Evolutionary conservation across 2,888 invertebrate species (phyloP).

Genomic region (Antheraea yamamai): DNA sequence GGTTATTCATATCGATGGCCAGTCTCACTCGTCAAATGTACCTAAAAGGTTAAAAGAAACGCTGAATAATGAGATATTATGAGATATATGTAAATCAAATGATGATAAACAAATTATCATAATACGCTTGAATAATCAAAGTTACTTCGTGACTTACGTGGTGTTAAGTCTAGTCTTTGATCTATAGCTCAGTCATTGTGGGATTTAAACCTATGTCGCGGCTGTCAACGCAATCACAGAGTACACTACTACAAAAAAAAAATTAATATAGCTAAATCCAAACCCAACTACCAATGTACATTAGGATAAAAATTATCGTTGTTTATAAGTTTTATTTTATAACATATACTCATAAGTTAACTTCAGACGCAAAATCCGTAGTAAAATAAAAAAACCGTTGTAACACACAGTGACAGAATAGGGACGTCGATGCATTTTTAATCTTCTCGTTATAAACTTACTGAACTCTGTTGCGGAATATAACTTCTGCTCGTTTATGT

Average conservation of each 20-base stretch:
- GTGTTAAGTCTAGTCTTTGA: not conserved
- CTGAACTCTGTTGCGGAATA: not conserved
- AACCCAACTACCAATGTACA: too few species aligned
- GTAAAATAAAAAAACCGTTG: not conserved
- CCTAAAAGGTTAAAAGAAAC: too few species aligned
- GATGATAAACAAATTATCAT: too few species aligned
- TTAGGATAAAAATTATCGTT: too few species aligned
- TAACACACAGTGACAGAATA: conserved; percentile 19
- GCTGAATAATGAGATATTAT: too few species aligned
- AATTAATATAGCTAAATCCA: not conserved
- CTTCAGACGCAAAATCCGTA: not conserved
- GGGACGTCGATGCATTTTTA: conserved; percentile 41
- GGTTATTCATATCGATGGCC: too few species aligned
- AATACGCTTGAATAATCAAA: too few species aligned
- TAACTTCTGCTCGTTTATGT: conserved; percentile 29
- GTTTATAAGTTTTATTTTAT: too few species aligned
- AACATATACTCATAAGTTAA: not conserved
- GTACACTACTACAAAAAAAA: not conserved
- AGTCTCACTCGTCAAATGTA: too few species aligned
- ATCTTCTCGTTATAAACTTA: conserved; percentile 55
- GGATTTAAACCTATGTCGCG: not conserved
- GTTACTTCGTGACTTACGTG: too few species aligned
- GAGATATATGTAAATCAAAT: too few species aligned
- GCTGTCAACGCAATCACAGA: not conserved
- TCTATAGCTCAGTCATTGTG: not conserved